Conservation (phyloP, 2,888 invertebrate species). For the Drosophila niveifrons region DNA sequence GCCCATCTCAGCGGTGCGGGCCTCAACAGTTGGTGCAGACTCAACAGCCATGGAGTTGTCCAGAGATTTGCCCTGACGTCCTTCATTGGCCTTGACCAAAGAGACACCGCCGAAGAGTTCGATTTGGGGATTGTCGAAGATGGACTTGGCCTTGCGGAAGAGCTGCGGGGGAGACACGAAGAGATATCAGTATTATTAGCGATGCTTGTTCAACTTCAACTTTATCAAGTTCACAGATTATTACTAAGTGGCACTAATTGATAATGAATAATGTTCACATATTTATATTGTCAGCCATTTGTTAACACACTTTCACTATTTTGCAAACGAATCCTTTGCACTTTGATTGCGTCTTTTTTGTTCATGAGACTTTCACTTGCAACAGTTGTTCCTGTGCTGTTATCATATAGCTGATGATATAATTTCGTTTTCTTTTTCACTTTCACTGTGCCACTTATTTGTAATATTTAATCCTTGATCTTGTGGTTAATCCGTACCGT, state of each 20-base stretch:
- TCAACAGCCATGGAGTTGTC: slow-evolving; percentile 86
- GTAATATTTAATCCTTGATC: slow-evolving; percentile 62
- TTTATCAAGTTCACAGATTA: slow-evolving; percentile 32
- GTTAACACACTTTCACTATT: slow-evolving; percentile 68
- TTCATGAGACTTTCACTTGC: slow-evolving; percentile 61
- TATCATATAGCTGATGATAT: slow-evolving; percentile 45
- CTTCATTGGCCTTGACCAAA: slow-evolving; percentile 84
- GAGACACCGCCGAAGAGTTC: slow-evolving; percentile 87
- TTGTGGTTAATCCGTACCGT: slow-evolving; percentile 85
- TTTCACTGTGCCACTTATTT: slow-evolving; percentile 62
- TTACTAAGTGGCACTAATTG: slow-evolving; percentile 21
- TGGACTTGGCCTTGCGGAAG: slow-evolving; percentile 87
- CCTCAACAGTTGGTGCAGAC: slow-evolving; percentile 86
- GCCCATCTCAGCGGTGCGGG: slow-evolving; percentile 87
- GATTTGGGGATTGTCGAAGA: slow-evolving; percentile 87
- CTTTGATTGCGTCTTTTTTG: slow-evolving; percentile 17
- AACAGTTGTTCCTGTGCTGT: slow-evolving; percentile 18
- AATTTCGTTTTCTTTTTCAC: slow-evolving; percentile 46
- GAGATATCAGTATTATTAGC: slow-evolving; percentile 43
- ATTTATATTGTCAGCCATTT: slow-evolving; percentile 34
- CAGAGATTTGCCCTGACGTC: slow-evolving; percentile 85
- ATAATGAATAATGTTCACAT: slow-evolving; percentile 18
- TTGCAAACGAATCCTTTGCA: slow-evolving; percentile 44
- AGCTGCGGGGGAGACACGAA: slow-evolving; percentile 82
- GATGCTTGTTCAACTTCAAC: slow-evolving; percentile 17